These are phyloP conservation scores for Sebastes oblongus DNA, from an alignment of 2,797 vertebrate genomes.

Conservation along the genomic window DNA sequence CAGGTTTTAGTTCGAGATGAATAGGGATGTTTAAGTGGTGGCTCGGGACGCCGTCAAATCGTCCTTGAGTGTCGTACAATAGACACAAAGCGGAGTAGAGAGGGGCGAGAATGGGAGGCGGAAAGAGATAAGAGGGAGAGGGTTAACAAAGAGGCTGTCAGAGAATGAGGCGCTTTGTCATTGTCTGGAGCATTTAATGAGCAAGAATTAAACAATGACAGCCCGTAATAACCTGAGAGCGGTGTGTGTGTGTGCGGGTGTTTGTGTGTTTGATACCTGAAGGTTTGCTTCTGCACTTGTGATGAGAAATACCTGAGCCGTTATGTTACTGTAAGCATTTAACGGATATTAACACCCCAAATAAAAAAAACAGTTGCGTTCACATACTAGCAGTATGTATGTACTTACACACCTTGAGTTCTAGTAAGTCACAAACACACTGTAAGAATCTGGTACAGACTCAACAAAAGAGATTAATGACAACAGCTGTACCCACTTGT, in stretches of 20 bases:
- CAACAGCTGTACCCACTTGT: not conserved
- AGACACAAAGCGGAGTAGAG: conserved; percentile 67
- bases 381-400: not conserved
- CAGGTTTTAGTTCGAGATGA: conserved; percentile 71
- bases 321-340: conserved; percentile 13
- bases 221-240: conserved; percentile 78
- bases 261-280: conserved; percentile 30
- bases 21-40: conserved; percentile 75
- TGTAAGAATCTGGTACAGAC: not conserved
- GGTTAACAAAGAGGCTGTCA: conserved; percentile 77
- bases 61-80: conserved; percentile 81
- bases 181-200: conserved; percentile 81
- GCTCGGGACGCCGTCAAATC: conserved; percentile 69
- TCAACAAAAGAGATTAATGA: not conserved
- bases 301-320: conserved; percentile 23
- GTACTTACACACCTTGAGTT: not conserved
- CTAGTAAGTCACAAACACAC: not conserved
- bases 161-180: conserved; percentile 74
- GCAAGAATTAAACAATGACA: conserved; percentile 83
- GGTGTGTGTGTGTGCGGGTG: not conserved
- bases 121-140: conserved; percentile 77
- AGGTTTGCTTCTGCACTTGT: conserved; percentile 17
- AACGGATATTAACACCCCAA: conserved; percentile 10
- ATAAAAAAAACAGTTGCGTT: not conserved
- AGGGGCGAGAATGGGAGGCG: conserved; percentile 63